A percentile compares a stretch with the other conserved stretches of the same genome.
Conservation (phyloP, 1,140 invertebrate genomes). For the Caenorhabditis inopinata region DNA sequence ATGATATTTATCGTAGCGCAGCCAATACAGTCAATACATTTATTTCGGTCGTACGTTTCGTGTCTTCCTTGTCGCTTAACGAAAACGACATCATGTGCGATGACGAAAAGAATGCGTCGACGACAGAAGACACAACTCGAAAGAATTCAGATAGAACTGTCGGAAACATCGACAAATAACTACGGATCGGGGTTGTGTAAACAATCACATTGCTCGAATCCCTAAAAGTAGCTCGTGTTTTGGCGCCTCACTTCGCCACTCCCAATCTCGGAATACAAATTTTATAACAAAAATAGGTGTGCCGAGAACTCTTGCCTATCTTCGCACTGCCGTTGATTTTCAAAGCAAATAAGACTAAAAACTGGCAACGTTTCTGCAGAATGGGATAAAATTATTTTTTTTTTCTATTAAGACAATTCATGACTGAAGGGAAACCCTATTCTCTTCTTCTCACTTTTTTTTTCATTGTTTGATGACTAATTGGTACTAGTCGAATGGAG, state of each 20-base stretch:
- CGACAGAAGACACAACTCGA: background rate
- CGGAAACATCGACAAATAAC: too few relatives aligned
- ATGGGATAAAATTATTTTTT: too few relatives aligned
- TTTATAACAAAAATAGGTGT: background rate
- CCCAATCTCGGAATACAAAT: background rate
- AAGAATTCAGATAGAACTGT: background rate
- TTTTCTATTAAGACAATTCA: background rate
- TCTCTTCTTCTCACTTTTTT: background rate
- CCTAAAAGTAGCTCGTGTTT: background rate
- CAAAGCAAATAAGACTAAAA: background rate
- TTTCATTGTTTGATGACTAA: background rate
- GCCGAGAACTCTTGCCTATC: background rate
- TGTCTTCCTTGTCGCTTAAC: background rate
- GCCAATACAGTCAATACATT: background rate
- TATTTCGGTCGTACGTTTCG: background rate
- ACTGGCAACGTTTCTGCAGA: too few relatives aligned
- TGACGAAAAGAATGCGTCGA: background rate
- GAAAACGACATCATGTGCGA: background rate
- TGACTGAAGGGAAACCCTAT: background rate
- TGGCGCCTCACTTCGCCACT: background rate
- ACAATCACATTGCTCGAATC: background rate
- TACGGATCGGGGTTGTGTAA: background rate
- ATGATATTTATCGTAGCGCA: background rate
- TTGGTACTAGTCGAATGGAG: background rate
- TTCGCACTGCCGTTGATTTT: background rate